phyloP scores from a whole-genome alignment of 2,888 invertebrate genomes.

The Patella caerulea region DNA sequence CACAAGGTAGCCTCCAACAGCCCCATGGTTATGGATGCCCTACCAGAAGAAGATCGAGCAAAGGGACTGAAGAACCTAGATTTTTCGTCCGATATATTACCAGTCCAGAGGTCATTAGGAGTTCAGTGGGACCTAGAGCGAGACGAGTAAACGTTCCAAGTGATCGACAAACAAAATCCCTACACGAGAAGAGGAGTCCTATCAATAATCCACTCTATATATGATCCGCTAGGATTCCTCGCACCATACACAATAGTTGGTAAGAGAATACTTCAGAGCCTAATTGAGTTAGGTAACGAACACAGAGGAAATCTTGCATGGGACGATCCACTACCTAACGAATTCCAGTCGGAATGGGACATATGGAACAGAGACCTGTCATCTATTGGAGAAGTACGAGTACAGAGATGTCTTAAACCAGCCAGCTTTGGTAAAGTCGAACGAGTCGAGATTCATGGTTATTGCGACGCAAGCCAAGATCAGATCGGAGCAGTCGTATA shows the following conservation, averaged over 20 bases:
- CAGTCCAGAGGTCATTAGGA: neutral
- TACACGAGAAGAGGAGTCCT: conserved; percentile 12
- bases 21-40: neutral
- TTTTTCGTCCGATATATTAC: neutral
- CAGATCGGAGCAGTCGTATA: conserved; percentile 1
- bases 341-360: neutral
- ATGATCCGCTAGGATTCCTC: conserved; percentile 13
- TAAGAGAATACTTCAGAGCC: conserved; percentile 4
- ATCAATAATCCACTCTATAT: conserved; percentile 12
- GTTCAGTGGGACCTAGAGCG: conserved; percentile 1
- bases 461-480: conserved; percentile 4
- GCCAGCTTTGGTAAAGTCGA: neutral
- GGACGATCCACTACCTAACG: conserved; percentile 2
- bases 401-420: neutral
- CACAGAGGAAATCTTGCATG: neutral
- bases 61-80: neutral
- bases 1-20: conserved; percentile 2
- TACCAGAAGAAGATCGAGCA: neutral
- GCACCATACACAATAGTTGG: conserved; percentile 6
- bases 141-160: neutral
- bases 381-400: neutral
- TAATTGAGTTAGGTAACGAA: neutral
- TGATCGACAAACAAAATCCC: conserved; percentile 2
- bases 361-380: neutral
- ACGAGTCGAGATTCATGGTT: neutral